Evolutionary conservation across 2,113 vertebrate genomes (phyloP), one percentile per base, ranked within the genome.

Genomic region (Panurus biarmicus): DNA sequence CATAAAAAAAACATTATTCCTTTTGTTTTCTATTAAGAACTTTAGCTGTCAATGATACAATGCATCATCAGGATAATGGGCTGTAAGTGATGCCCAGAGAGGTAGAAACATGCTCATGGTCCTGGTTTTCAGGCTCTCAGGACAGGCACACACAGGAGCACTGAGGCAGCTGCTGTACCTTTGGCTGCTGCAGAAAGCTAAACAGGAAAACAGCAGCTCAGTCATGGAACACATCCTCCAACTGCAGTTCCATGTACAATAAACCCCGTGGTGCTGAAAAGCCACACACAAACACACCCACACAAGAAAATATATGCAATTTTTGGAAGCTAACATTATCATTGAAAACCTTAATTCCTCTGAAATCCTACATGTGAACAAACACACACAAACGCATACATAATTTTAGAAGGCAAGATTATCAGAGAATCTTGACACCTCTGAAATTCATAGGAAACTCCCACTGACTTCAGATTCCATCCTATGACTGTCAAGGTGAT

Each of bases 301-400:
- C 6, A 20, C 12, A 47, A 25, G 40, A 64, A 79, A 79, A 67
- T 9, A 40, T 0, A 7, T 4, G 33, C 7, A 7, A 14, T 51
- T 84, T 94, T 79, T 40, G n/a, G 35, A 90, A 66, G 35, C 44
- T 35, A 76, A 65, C 29, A 14, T 12, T 14, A 44, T 36, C 15
- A 57, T 29, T 38, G 19, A 89, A 82, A 78, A 78, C 35, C 35
- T 12, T 44, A 31, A 57, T 31, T 40, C 26, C 77, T 54, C 70
- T 56, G 31, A 89, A 81, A 62, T 62, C 11, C 57, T 75, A 83
- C 42, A 31, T 1, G 16, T 17, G 44, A 66, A 36, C 23, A 54
- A 53, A 58, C 11, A 44, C 17, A 65, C 6, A 40, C 2, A 29
- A 51, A 69, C 3, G 24, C 0, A 31, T 5, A 7, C 3, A 4